Base-by-base conservation (phyloP, 2,888 invertebrate species). In the Folsomia manolachei region DNA sequence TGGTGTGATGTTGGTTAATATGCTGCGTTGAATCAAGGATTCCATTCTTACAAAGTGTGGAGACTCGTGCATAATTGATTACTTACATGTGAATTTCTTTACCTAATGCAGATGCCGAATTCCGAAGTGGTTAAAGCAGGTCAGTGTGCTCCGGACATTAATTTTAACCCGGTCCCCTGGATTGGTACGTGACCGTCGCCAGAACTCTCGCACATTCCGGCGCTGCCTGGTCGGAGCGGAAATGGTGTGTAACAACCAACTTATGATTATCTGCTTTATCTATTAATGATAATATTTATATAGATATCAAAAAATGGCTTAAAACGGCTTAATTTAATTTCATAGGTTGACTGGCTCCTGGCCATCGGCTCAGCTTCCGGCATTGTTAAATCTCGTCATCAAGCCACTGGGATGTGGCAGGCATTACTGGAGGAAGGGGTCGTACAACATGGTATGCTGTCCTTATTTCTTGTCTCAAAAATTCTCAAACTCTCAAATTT, bases 341-440 rank as follows among this genome's bases (percentile, higher is more conserved):
- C 39, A 39, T 39, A 4, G 39, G 4, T 92, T 63, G 91, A 92
- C 83, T 93, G 92, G 92, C 83, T 93, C 75, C 84, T 91, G 80
- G 87, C 87, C 80, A 85, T 90, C 80, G 87, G 89, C 67, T 81
- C 83, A 26, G 77, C 79, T 2, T 74, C 77, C 83, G 79, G 81
- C 21, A 84, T 79, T 60, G 80, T 80, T 26, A 80, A 79, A 72
- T 79, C 84, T 1, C 85, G 91, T 75, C 87, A 88, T 77, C 90
- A 91, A 83, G 91, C 91, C 67, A 88, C 90, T 65, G 91, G 90
- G 75, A 92, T 93, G 90, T 93, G 91, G 91, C 93, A 93, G 83
- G 90, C 90, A 0, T 84, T 93, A 69, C 85, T 93, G 56, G 93
- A 93, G 83, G 91, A 92, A 84, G 91, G 91, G 63, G 88, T 92